phyloP scores from a whole-genome alignment of 1,140 invertebrate genomes.

The Antheraea mylitta region DNA sequence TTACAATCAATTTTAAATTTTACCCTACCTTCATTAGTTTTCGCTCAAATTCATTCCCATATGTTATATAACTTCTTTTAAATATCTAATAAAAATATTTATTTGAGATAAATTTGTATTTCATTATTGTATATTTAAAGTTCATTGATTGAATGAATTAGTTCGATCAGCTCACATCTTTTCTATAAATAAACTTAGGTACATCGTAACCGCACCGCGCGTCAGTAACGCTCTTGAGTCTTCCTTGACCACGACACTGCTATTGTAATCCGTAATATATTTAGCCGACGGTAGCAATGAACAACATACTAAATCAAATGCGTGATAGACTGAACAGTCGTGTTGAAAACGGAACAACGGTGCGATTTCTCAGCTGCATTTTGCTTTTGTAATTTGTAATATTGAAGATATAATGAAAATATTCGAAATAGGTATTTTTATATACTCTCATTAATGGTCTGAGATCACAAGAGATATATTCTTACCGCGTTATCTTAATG shows the following conservation, averaged over 20 bases:
- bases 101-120: neutral
- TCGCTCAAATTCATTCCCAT: too few relatives aligned
- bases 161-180: slow-evolving; percentile 21
- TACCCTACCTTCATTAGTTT: too few relatives aligned
- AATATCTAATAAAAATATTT: too few relatives aligned
- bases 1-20: too few relatives aligned
- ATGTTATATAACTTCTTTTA: too few relatives aligned
- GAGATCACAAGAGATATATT: too few relatives aligned
- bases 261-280: slow-evolving; percentile 66
- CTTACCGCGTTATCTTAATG: too few relatives aligned
- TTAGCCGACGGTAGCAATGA: slow-evolving; percentile 47
- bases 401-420: too few relatives aligned
- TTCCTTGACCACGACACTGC: slow-evolving; percentile 64
- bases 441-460: too few relatives aligned
- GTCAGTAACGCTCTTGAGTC: slow-evolving; percentile 64
- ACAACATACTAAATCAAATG: neutral
- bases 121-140: slow-evolving; percentile 17
- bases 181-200: slow-evolving; percentile 40
- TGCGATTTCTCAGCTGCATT: neutral
- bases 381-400: neutral
- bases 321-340: neutral
- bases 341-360: neutral
- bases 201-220: slow-evolving; percentile 48
- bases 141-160: slow-evolving; percentile 24
- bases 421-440: too few relatives aligned